phyloP scores from a whole-genome alignment of 2,888 invertebrate species.

The Eumacrocentrus americanus region DNA sequence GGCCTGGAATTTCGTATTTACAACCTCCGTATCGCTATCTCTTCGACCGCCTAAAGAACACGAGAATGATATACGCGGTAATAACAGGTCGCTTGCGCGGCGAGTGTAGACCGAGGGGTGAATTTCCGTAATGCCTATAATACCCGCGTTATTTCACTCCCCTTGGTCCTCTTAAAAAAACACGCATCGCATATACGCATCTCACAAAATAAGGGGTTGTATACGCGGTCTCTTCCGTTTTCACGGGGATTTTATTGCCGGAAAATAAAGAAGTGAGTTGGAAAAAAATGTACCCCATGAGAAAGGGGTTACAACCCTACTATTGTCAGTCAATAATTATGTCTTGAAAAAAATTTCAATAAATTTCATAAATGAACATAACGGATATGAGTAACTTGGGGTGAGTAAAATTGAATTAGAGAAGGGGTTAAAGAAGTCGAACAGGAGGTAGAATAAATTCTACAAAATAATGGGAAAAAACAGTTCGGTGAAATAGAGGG shows the following conservation, averaged over 20 bases:
- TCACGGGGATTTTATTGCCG: conserved; percentile 50
- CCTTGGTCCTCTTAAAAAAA: conserved; percentile 23
- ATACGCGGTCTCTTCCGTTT: conserved; percentile 33
- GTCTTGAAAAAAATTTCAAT: conserved; percentile 11
- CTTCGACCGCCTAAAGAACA: conserved; percentile 46
- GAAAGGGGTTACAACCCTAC: conserved; percentile 17
- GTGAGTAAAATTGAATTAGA: conserved; percentile 20
- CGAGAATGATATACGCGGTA: conserved; percentile 56
- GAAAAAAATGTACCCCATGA: conserved; percentile 20
- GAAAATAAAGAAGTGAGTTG: conserved; percentile 39
- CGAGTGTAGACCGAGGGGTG: conserved; percentile 45
- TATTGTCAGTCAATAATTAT: conserved; percentile 12
- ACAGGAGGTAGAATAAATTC: conserved; percentile 41
- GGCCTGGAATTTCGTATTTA: conserved; percentile 50
- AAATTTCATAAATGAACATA: no score
- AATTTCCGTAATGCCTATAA: conserved; percentile 55
- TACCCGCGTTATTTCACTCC: conserved; percentile 35
- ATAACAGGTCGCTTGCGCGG: conserved; percentile 51
- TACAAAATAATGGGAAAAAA: conserved; percentile 54
- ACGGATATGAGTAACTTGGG: no score
- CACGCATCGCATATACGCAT: conserved; percentile 32
- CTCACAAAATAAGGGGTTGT: conserved; percentile 21
- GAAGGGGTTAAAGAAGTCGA: conserved; percentile 4
- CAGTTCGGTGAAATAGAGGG: conserved; percentile 34
- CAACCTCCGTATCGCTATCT: conserved; percentile 44